These are phyloP conservation scores for Acipenser oxyrinchus DNA, from an alignment of 2,797 vertebrate species.

Conservation along the genomic window DNA sequence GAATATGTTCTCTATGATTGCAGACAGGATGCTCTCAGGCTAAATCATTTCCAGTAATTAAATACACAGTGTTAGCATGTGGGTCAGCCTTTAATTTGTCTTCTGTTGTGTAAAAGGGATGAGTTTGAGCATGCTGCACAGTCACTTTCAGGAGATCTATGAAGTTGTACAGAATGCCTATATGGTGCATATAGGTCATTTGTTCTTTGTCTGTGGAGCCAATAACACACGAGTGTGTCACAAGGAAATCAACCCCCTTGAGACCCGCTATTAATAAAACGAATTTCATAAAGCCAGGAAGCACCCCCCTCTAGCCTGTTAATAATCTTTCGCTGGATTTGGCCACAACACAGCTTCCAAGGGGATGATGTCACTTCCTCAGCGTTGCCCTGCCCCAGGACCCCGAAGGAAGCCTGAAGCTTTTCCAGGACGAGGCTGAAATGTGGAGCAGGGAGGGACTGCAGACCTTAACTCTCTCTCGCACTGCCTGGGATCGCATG, in stretches of 20 bases:
- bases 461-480: neutral
- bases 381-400: slow-evolving; percentile 34
- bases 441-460: slow-evolving; percentile 37
- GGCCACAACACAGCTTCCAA: slow-evolving; percentile 32
- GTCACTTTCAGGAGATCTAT: too few relatives aligned
- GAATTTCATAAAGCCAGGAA: neutral
- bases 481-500: too few relatives aligned
- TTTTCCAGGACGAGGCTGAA: slow-evolving; percentile 62
- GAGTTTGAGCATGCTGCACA: too few relatives aligned
- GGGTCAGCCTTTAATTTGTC: too few relatives aligned
- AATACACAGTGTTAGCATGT: too few relatives aligned
- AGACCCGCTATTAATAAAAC: neutral
- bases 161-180: too few relatives aligned
- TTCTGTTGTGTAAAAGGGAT: too few relatives aligned
- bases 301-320: neutral
- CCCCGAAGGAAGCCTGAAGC: slow-evolving; percentile 23
- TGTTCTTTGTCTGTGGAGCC: neutral
- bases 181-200: neutral
- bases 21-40: too few relatives aligned
- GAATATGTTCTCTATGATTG: too few relatives aligned
- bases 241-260: slow-evolving; percentile 1
- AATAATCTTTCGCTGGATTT: slow-evolving; percentile 23
- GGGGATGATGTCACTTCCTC: slow-evolving; percentile 66
- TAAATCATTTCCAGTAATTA: too few relatives aligned
- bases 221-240: slow-evolving; percentile 1